These are phyloP conservation scores for Microplitis deprimator DNA, from an alignment of 2,888 invertebrate species.

Conservation along the genomic window DNA sequence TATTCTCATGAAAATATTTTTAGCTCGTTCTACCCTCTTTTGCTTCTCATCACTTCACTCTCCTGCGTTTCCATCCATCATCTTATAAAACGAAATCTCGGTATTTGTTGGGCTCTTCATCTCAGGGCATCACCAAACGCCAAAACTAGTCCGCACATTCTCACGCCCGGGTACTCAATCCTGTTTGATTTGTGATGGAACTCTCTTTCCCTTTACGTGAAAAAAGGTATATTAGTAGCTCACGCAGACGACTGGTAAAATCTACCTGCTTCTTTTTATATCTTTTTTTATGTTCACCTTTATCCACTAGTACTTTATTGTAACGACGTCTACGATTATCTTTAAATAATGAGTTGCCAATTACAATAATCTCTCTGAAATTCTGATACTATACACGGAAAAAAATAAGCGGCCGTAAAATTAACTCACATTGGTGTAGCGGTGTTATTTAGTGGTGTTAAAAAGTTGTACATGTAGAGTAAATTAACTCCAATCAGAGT, in stretches of 20 bases:
- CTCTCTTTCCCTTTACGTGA: not conserved
- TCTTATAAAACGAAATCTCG: slow-evolving; percentile 59
- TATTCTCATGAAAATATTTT: slow-evolving; percentile 19
- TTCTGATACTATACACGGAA: no score
- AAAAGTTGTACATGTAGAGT: no score
- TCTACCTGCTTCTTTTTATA: not conserved
- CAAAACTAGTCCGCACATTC: slow-evolving; percentile 21
- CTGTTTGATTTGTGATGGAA: slow-evolving; percentile 35
- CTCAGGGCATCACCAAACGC: slow-evolving; percentile 3
- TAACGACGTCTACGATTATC: not conserved
- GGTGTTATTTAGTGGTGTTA: no score
- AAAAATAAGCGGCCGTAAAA: no score
- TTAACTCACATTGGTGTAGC: no score
- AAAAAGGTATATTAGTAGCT: not conserved
- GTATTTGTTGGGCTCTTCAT: slow-evolving; percentile 57
- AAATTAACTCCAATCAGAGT: no score
- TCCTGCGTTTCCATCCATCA: slow-evolving; percentile 58
- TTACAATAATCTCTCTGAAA: no score
- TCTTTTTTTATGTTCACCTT: slow-evolving; percentile 1
- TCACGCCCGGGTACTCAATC: slow-evolving; percentile 34
- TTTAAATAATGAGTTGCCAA: no score
- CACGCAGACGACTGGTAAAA: not conserved
- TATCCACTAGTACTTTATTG: not conserved
- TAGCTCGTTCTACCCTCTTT: not conserved
- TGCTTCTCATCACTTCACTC: not conserved